A percentile compares a stretch with the other conserved stretches of the same genome.
Evolutionary conservation across 2,113 vertebrate genomes (phyloP).

Genomic region (Rana temporaria): DNA sequence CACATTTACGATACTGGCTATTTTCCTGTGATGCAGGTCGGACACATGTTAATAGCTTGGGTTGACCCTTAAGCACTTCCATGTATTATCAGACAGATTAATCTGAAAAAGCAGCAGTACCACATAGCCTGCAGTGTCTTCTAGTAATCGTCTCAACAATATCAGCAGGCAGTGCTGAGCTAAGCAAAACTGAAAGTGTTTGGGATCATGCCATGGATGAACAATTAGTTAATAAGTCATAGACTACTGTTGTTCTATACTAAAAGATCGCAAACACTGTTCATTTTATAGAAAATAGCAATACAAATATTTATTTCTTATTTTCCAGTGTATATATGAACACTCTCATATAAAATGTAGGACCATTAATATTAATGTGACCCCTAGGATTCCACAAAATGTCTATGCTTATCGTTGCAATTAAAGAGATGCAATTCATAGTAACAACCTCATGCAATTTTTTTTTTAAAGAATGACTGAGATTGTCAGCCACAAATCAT

Average conservation of each 20-base stretch:
- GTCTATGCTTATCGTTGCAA: no score
- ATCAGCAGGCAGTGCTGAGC: slow-evolving; percentile 8
- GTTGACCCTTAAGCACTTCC: not conserved
- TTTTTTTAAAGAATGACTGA: no score
- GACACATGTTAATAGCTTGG: slow-evolving; percentile 15
- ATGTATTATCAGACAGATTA: slow-evolving; percentile 16
- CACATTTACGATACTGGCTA: not conserved
- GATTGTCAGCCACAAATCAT: no score
- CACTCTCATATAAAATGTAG: no score
- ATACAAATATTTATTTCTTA: no score
- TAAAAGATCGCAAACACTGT: not conserved
- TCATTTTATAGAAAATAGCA: not conserved
- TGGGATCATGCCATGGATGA: slow-evolving; percentile 9
- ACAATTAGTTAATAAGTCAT: slow-evolving; percentile 34
- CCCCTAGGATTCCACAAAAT: no score
- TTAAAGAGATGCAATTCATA: no score
- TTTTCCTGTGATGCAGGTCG: not conserved
- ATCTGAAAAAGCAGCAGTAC: slow-evolving; percentile 3
- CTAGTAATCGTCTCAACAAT: not conserved
- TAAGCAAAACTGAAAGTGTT: slow-evolving; percentile 7
- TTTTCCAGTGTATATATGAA: no score
- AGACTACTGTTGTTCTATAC: not conserved
- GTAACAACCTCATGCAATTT: no score
- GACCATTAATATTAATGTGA: no score
- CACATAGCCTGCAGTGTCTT: not conserved